Base-by-base conservation (phyloP, 2,113 vertebrate genomes). In the Pycnonotus jocosus region DNA sequence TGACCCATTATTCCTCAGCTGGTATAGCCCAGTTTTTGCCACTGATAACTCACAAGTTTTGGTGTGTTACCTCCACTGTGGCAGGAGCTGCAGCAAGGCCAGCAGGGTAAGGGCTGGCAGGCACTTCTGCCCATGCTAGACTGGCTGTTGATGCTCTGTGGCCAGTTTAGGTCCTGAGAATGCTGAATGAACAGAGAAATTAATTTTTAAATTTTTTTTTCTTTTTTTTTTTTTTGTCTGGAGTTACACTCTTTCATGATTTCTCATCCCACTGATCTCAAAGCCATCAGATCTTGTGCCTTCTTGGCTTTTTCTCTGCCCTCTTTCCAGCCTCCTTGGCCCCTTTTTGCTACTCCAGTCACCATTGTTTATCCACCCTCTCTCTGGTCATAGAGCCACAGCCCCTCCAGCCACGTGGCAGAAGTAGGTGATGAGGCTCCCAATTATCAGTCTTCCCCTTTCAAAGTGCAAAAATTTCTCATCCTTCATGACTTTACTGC, bases 11-110 rank as follows among this genome's bases (percentile, higher is more conserved):
- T 18, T 66, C 11, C 38, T 81, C 6, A 1, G 35, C 21, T 58
- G 24, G 9, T 12, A 14, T 58, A 73, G 50, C 21, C 27, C 48
- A 28, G 15, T 42, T 83, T 88, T 92, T 88, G 70, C 6, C 53
- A n/a, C 37, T 50, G 35, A n/a, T 54, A 33, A 5, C 14, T 73
- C 56, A 57, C 8, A 60, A 57, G 4, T 1, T 0, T n/a, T 0
- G 0, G 6, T 14, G 12, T 79, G 57, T 81, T 79, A 35, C 38
- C 24, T 73, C n/a, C 10, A 61, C 28, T 38, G 15, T 0, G 3
- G 58, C 28, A 15, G 27, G 25, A 78, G 25, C 61, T 88, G 37
- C 70, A 53, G 40, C 24, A 76, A 5, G 42, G 30, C 23, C 7
- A 4, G 66, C 28, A 78, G 45, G 21, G 6, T 37, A 38, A 77